Conservation (phyloP, 2,888 invertebrate species). For the Drosophila leonis region DNA sequence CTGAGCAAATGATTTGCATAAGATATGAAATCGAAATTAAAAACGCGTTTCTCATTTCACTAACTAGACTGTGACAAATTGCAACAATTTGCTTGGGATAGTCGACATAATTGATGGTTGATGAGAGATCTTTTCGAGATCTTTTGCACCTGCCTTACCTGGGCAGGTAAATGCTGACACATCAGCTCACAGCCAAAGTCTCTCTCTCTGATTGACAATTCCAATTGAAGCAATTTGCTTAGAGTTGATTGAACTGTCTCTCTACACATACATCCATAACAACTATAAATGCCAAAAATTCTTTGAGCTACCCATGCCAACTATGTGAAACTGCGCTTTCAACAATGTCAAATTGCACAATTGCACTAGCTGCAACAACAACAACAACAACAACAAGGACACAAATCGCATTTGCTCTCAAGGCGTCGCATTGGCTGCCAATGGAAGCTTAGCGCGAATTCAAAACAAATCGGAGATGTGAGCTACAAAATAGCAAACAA, state of each 20-base stretch:
- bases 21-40: slow-evolving; percentile 32
- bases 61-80: slow-evolving; percentile 45
- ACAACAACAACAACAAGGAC: slow-evolving; percentile 44
- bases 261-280: neutral
- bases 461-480: slow-evolving; percentile 18
- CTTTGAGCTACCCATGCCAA: slow-evolving; percentile 8
- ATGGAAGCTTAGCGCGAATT: slow-evolving; percentile 29
- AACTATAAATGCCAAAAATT: slow-evolving; percentile 4
- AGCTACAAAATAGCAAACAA: slow-evolving; percentile 19
- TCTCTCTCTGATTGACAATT: neutral
- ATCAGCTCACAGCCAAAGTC: neutral
- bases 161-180: neutral
- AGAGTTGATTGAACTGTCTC: no score
- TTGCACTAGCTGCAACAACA: slow-evolving; percentile 41
- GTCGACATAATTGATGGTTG: slow-evolving; percentile 5
- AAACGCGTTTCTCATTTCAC: slow-evolving; percentile 48
- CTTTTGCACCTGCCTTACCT: neutral
- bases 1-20: slow-evolving; percentile 36
- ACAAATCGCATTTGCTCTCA: slow-evolving; percentile 46
- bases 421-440: slow-evolving; percentile 43
- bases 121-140: neutral
- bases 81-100: slow-evolving; percentile 6
- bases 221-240: neutral
- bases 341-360: slow-evolving; percentile 64
- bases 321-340: slow-evolving; percentile 51